Percentiles rank a stretch among this genome's conserved stretches.
phyloP scores from a whole-genome alignment of 2,797 vertebrate species.

The Acanthiza pusilla region DNA sequence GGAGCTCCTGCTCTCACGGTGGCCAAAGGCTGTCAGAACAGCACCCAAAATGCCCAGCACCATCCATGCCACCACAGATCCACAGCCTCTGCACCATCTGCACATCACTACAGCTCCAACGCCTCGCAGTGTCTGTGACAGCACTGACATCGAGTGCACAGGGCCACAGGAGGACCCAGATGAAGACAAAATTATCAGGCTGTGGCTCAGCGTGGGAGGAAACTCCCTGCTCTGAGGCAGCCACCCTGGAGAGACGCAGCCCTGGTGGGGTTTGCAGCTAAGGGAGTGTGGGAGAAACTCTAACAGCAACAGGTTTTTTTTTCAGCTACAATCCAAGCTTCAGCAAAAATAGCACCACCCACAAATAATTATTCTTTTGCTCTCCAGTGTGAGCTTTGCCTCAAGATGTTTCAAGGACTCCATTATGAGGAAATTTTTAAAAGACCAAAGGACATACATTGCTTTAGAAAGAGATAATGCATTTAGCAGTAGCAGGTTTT shows the following conservation, averaged over 20 bases:
- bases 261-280: background rate
- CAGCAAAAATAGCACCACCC: conserved; percentile 36
- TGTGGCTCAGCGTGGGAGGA: background rate
- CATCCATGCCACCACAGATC: background rate
- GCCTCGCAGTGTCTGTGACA: background rate
- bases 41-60: background rate
- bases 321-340: conserved; percentile 7
- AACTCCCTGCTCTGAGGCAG: background rate
- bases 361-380: conserved; percentile 46
- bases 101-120: background rate
- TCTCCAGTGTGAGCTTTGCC: conserved; percentile 22
- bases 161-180: background rate
- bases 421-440: conserved; percentile 25
- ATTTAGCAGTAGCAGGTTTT: conserved; percentile 4
- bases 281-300: background rate
- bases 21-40: background rate
- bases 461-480: conserved; percentile 48
- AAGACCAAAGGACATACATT: conserved; percentile 41
- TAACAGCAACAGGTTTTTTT: background rate
- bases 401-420: conserved; percentile 53
- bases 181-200: background rate
- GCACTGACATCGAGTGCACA: background rate
- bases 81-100: background rate
- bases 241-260: background rate
- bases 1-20: background rate